Base-by-base conservation (phyloP, 2,888 invertebrate species). In the Chrysolina americana region DNA sequence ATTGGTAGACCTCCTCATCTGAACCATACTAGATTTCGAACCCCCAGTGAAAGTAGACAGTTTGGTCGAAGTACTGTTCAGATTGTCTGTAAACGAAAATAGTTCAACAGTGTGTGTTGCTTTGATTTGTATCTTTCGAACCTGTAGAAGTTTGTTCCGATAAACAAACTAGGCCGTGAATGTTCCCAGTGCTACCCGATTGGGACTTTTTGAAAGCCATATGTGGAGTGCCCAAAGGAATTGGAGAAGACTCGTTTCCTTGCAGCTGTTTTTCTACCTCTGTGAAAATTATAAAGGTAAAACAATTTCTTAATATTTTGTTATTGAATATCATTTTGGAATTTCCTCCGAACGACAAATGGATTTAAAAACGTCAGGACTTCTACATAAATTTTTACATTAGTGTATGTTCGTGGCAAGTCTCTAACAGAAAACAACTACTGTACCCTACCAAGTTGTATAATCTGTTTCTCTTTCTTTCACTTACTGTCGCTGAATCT, bases 191-290 rank as follows among this genome's bases (percentile, higher is more conserved):
- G 86, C 92, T 92, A 76, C 91, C 92, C 56, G 91, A 90, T 83
- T 91, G 91, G 13, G 91, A 90, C 83, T 91, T 92, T 85, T 92
- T 92, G 83, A 90, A 91, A 15, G 92, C 90, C 87, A 92, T 89
- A 84, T 92, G 91, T 11, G 92, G 92, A 0, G 91, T 91, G 70
- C 89, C 89, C 75, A 88, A 82, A 19, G 87, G 84, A 64, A 85
- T 79, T 74, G 89, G 89, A 76, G 89, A 88, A 47, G 91, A 90
- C 83, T 91, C 91, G 70, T 89, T 89, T 79, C 92, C 93, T 89
- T 96, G 96, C 81, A 97, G 90, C 89, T 97, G 97, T 89, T 96
- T 97, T 90, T 97, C 97, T 82, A 98, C 97, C 90, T 97, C 97
- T 96, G 91, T 82, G 89, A 89, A 78, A 81, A 36, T 6, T 36